Base-by-base conservation (phyloP, 2,113 vertebrate genomes). In the Oryctolagus cuniculus region DNA sequence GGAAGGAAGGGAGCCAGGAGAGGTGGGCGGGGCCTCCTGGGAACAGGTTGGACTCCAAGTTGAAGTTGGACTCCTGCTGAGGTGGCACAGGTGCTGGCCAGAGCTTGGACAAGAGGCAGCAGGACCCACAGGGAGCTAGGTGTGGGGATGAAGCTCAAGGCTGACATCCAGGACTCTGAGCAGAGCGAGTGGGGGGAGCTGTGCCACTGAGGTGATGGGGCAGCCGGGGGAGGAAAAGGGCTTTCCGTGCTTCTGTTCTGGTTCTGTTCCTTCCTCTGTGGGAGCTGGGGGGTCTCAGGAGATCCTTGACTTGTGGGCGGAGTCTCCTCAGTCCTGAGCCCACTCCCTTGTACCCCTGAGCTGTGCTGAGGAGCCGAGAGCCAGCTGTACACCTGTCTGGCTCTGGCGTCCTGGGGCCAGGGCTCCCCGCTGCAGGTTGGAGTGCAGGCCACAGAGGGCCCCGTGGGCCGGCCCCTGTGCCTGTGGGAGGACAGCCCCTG, bases 271-370 rank as follows among this genome's bases (percentile, higher is more conserved):
- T 58, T 34, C 77, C 22, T 58, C 55, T 82, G 11, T 31, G 17
- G 31, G 64, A 19, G 13, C 6, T 38, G 73, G 17, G 51, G 29
- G 19, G 75, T 21, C 29, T 21, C 13, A 31, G 31, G 7, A 67
- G 10, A n/a, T 31, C 1, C 0, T 1, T 1, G 22, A 34, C 2
- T 7, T 17, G 3, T 2, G 13, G 13, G 36, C 44, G 24, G 36
- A 55, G 19, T 2, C 36, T 12, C 31, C 17, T 44, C 9, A 24
- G 5, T 44, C 53, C n/a, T 11, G 8, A 82, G 12, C 49, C 79
- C 19, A 38, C 19, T 29, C 66, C 1, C 63, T n/a, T 77, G 38
- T 22, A 67, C 0, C 1, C 5, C 36, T 6, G 31, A n/a, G 10
- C 53, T 1, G 29, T 4, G 24, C 17, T 12, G 7, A 1, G 27